Evolutionary conservation across 2,888 invertebrate species (phyloP).

Genomic region (Cryptops parisi): DNA sequence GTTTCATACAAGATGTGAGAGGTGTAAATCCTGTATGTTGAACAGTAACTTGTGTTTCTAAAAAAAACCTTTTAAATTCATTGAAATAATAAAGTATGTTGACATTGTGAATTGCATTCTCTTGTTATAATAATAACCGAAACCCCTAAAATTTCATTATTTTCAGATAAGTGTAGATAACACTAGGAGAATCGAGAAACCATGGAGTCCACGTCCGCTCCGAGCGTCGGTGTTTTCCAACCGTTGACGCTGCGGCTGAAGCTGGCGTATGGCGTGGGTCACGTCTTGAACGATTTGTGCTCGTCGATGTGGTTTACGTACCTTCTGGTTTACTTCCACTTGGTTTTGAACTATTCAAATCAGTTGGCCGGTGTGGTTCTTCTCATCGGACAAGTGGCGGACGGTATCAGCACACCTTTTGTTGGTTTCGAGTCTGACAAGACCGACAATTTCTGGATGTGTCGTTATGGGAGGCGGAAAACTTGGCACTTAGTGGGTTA

Average conservation of each 20-base stretch:
- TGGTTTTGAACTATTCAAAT: constrained; percentile 35
- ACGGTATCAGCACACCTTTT: constrained; percentile 73
- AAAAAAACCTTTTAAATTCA: too few species aligned
- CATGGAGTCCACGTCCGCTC: too few species aligned
- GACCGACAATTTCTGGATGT: constrained; percentile 47
- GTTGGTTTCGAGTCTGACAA: constrained; percentile 72
- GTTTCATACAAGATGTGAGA: too few species aligned
- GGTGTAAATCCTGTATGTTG: too few species aligned
- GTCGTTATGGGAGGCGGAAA: constrained; percentile 65
- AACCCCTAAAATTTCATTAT: too few species aligned
- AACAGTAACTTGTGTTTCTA: too few species aligned
- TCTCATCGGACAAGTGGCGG: constrained; percentile 59
- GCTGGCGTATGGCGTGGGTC: constrained; percentile 60
- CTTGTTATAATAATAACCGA: too few species aligned
- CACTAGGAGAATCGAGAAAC: too few species aligned
- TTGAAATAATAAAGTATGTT: too few species aligned
- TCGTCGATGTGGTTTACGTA: constrained; percentile 93
- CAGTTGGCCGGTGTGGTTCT: constrained; percentile 44
- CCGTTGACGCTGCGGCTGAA: neutral
- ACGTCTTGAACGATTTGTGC: constrained; percentile 80
- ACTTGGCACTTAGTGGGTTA: constrained; percentile 79
- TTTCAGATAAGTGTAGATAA: too few species aligned
- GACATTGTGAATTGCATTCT: too few species aligned
- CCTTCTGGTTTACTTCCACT: constrained; percentile 62
- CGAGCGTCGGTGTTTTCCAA: neutral